Base-by-base conservation (phyloP, 2,797 vertebrate species). In the Molossus alvarezi region DNA sequence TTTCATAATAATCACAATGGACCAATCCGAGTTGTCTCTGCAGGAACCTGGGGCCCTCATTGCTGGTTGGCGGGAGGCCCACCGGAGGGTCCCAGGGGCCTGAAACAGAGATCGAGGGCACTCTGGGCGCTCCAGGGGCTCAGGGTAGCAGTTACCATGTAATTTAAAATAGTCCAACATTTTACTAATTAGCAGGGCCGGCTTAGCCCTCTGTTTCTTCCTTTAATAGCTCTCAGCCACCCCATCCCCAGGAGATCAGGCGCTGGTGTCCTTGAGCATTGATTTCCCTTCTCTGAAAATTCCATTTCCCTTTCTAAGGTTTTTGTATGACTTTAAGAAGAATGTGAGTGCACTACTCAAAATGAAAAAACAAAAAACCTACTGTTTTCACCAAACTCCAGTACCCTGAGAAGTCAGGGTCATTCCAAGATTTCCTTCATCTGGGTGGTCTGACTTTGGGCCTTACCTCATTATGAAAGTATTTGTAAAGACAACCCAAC, bases 251-350 rank as follows among this genome's bases (percentile, higher is more conserved):
- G 5, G 9, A 64, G 25, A 85, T n/a, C 48, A 77, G 18, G 8
- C 41, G 9, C 9, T 18, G 29, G n/a, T 64, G 4, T 72, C 57
- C 6, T 12, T 57, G 67, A 62, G 33, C 27, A 4, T 0, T 79
- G 48, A 55, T 1, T 71, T 84, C 57, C 45, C n/a, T 37, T 88
- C 37, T 93, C 69, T 53, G 62, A 75, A 20, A 79, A 55, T 55
- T 88, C 62, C 45, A 45, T 94, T 84, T 90, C 10, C 18, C 18
- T 60, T 33, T 45, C 45, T n/a, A 64, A 20, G n/a, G 33, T 58
- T 86, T 73, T 37, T 65, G 4, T 85, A 62, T 45, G 21, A 41
- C 20, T 95, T 93, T 62, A 76, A 93, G 4, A 83, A 60, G n/a
- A 87, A 29, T 21, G 13, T 33, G 11, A 25, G 9, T 18, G 76